Percentiles rank a stretch among this genome's conserved stretches.
phyloP scores from a whole-genome alignment of 2,888 invertebrate species.

The Pycnomerus fuliginosus region DNA sequence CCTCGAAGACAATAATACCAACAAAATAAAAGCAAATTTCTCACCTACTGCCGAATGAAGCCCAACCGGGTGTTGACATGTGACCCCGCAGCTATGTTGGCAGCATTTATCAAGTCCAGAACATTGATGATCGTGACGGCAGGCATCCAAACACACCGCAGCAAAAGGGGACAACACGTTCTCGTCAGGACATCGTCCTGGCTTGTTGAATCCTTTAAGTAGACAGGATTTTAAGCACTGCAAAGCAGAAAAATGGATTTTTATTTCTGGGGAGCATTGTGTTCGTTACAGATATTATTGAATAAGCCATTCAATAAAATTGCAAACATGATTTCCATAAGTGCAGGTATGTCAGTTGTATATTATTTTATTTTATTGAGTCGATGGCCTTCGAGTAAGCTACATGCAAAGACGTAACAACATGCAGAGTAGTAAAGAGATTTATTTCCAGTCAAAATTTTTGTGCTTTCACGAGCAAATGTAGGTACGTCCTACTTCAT shows the following conservation, averaged over 20 bases:
- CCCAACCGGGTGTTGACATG: conserved; percentile 66
- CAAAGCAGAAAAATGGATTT: conserved; percentile 29
- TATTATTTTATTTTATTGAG: conserved; percentile 22
- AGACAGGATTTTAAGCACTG: conserved; percentile 64
- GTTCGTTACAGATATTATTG: conserved; percentile 2
- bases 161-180: conserved; percentile 56
- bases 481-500: too few relatives aligned
- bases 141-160: conserved; percentile 62
- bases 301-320: background rate
- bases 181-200: conserved; percentile 52
- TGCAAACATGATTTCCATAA: conserved; percentile 1
- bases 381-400: conserved; percentile 17
- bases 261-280: too few relatives aligned
- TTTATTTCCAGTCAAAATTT: too few relatives aligned
- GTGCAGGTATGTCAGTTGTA: conserved; percentile 12
- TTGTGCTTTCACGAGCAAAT: too few relatives aligned
- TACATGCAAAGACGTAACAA: too few relatives aligned
- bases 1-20: too few relatives aligned
- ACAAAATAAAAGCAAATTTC: conserved; percentile 19
- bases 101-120: conserved; percentile 70
- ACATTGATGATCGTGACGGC: conserved; percentile 67
- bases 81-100: conserved; percentile 65
- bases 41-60: conserved; percentile 61
- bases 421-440: background rate
- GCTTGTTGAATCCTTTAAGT: conserved; percentile 53